Percentiles rank a stretch among this genome's conserved stretches.
These are phyloP conservation scores for Masnerella sp. DNA, from an alignment of 2,888 invertebrate genomes.

Conservation along the genomic window DNA sequence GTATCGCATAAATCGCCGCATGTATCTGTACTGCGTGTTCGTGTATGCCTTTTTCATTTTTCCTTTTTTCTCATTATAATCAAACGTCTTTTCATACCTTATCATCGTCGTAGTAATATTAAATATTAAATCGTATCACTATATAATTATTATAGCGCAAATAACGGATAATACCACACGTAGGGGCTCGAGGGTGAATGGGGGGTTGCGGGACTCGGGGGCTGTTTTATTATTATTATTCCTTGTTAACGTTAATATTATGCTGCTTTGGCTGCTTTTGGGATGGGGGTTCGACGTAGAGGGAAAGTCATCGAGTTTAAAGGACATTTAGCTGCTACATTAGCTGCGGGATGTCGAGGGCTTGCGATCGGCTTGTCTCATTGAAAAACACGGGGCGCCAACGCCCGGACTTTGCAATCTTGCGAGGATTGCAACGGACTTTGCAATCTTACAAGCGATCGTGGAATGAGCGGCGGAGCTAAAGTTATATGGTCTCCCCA, in stretches of 20 bases:
- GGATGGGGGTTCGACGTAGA: slow-evolving; percentile 53
- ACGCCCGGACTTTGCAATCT: slow-evolving; percentile 8
- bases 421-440: slow-evolving; percentile 48
- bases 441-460: slow-evolving; percentile 61
- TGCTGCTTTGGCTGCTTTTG: slow-evolving; percentile 33
- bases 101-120: slow-evolving; percentile 77
- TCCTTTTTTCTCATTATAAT: slow-evolving; percentile 67
- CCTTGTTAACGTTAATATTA: slow-evolving; percentile 40
- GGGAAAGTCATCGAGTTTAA: slow-evolving; percentile 51
- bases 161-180: slow-evolving; percentile 78
- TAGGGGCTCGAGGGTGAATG: slow-evolving; percentile 72
- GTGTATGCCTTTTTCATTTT: slow-evolving; percentile 64
- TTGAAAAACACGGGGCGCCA: slow-evolving; percentile 52
- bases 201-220: slow-evolving; percentile 49
- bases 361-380: slow-evolving; percentile 56
- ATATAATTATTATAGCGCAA: slow-evolving; percentile 78
- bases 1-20: slow-evolving; percentile 64
- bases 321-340: slow-evolving; percentile 68
- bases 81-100: slow-evolving; percentile 77
- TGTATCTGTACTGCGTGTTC: slow-evolving; percentile 65
- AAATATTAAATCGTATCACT: slow-evolving; percentile 76
- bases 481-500: slow-evolving; percentile 78
- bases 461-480: slow-evolving; percentile 75
- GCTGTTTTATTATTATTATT: slow-evolving; percentile 30
- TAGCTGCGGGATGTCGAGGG: slow-evolving; percentile 62